These are phyloP conservation scores for Bettongia penicillata DNA, from an alignment of 2,113 vertebrate species.

Conservation along the genomic window DNA sequence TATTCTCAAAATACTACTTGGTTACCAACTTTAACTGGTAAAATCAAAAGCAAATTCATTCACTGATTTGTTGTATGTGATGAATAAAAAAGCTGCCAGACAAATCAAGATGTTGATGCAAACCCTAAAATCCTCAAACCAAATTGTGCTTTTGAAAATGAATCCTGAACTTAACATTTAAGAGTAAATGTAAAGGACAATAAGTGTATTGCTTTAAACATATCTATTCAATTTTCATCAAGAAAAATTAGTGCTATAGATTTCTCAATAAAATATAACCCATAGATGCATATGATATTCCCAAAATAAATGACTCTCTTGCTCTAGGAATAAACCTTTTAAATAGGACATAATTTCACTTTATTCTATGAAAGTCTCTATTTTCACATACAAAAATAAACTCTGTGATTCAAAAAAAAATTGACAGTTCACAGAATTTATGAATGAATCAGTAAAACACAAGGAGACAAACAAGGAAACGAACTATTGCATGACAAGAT, in stretches of 20 bases:
- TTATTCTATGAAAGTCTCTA: slow-evolving; percentile 8
- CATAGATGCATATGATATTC: background rate
- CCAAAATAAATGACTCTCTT: slow-evolving; percentile 10
- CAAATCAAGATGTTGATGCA: slow-evolving; percentile 27
- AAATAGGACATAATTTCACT: background rate
- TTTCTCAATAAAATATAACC: slow-evolving; percentile 26
- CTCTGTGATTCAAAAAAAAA: background rate
- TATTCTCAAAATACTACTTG: background rate
- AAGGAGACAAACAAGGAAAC: slow-evolving; percentile 17
- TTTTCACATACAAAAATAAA: slow-evolving; percentile 5
- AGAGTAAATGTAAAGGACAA: slow-evolving; percentile 12
- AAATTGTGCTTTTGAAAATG: slow-evolving; percentile 27
- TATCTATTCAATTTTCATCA: slow-evolving; percentile 21
- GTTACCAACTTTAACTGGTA: slow-evolving; percentile 40
- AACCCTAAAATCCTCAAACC: background rate
- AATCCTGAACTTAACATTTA: background rate
- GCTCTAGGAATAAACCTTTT: slow-evolving; percentile 1
- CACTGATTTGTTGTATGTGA: background rate
- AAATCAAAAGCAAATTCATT: slow-evolving; percentile 30
- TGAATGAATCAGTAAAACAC: slow-evolving; percentile 14
- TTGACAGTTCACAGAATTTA: slow-evolving; percentile 9
- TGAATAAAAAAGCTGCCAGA: background rate
- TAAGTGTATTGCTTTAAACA: background rate
- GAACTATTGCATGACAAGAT: background rate
- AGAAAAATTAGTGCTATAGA: slow-evolving; percentile 26